Base-by-base conservation (phyloP, 2,888 invertebrate genomes). In the Oligia latruncula region DNA sequence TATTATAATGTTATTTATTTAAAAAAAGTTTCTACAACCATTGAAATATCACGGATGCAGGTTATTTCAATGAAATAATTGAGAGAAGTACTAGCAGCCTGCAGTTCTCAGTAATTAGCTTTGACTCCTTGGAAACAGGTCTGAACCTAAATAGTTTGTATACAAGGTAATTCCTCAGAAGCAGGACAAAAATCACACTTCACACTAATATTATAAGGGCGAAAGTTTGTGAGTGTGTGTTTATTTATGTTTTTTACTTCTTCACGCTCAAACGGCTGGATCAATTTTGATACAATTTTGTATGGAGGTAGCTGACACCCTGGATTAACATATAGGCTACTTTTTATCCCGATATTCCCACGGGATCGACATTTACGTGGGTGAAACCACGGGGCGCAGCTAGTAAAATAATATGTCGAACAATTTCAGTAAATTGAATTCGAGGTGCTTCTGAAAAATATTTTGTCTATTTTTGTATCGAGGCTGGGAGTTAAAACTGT, bases 131-230 rank as follows among this genome's bases (percentile, higher is more conserved):
- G 55, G 40, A 72, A 68, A 23, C 2, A 35, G 4, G 35, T 49
- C 11, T 52, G 35, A 60, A 29, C 58, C 29, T 71, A 74, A 78
- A 72, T 70, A 77, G 49, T 35, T 70, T 64, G 1, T 60, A 43
- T 46, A 15, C 23, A 71, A 77, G 35, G 35, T n/a, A 43, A 49
- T 68, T 80, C 43, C 73, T 74, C 58, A 40, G 23, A 65, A 72
- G 49, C 15, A 13, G 15, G 46, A 62, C n/a, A 46, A 29, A 29
- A 29, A 29, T 29, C 29, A 29, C 29, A 29, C 29, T 29, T 29
- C 29, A 29, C 29, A 29, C 29, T 29, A 29, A 29, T 29, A 29
- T 29, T 29, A 29, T 29, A 29, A 1, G 1, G 1, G 29, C 29
- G 29, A 29, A 29, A 29, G 29, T 29, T 29, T 29, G 29, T 29